phyloP scores from a whole-genome alignment of 2,113 vertebrate species.

The Eubucco bourcierii region DNA sequence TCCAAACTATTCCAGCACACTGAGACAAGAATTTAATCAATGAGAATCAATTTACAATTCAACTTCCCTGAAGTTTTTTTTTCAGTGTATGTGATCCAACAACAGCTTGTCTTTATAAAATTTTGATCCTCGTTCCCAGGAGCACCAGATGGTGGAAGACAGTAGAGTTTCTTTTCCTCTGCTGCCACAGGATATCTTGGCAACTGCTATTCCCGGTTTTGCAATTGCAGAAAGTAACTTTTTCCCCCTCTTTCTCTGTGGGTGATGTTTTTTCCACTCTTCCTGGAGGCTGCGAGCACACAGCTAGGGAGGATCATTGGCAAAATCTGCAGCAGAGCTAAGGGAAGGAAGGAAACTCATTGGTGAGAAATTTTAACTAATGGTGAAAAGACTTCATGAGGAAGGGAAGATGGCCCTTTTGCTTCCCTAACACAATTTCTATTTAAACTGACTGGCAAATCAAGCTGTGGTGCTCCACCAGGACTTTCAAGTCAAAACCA shows the following conservation, averaged over 20 bases:
- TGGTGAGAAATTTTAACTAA: not conserved
- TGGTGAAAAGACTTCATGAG: not conserved
- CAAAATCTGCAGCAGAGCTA: not conserved
- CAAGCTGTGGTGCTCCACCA: not conserved
- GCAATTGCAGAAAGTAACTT: not conserved
- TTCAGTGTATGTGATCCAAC: constrained; percentile 9
- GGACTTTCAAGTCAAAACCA: not conserved
- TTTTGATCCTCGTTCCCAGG: not conserved
- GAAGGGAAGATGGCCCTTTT: not conserved
- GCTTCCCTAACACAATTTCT: not conserved
- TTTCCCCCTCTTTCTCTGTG: not conserved
- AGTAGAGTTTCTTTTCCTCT: not conserved
- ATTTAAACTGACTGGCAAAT: not conserved
- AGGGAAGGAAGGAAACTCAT: not conserved
- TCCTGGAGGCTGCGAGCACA: not conserved
- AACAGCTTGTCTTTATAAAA: constrained; percentile 19
- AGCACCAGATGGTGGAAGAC: not conserved
- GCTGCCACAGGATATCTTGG: not conserved
- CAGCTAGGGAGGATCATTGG: not conserved
- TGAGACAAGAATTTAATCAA: constrained; percentile 35
- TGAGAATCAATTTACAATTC: constrained; percentile 45
- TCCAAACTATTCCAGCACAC: constrained; percentile 9
- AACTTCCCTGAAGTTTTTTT: constrained; percentile 39
- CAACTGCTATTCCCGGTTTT: not conserved
- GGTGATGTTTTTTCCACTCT: not conserved